phyloP scores from a whole-genome alignment of 2,113 vertebrate genomes.

The Colinus virginianus region DNA sequence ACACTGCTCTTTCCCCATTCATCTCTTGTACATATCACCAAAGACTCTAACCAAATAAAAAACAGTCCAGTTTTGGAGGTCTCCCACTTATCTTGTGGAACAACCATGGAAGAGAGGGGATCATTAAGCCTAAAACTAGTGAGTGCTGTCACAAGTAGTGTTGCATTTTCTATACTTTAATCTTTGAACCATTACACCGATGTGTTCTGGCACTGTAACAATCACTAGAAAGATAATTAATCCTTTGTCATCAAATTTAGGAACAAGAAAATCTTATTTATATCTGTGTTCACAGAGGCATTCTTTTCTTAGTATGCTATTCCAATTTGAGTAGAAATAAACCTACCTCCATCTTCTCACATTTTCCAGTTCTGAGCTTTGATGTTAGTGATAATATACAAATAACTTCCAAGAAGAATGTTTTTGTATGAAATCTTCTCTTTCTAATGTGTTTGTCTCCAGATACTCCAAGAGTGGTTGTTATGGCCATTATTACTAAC shows the following conservation, averaged over 20 bases:
- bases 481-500: background rate
- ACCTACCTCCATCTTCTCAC: background rate
- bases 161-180: background rate
- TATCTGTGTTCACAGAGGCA: background rate
- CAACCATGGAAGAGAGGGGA: background rate
- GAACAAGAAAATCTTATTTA: background rate
- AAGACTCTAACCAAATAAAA: background rate
- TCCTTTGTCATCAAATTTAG: background rate
- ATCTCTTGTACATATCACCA: background rate
- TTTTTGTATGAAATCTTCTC: background rate
- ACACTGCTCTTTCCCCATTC: background rate
- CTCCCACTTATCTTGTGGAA: background rate
- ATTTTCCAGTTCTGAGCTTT: background rate
- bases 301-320: background rate
- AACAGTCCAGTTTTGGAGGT: background rate
- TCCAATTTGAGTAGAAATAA: background rate
- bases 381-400: background rate
- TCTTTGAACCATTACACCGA: background rate
- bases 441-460: background rate
- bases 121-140: background rate
- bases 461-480: background rate
- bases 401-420: background rate
- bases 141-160: background rate
- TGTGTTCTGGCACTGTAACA: background rate
- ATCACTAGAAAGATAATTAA: background rate